Evolutionary conservation across 2,888 invertebrate species (phyloP).

Genomic region (Amiota communis): DNA sequence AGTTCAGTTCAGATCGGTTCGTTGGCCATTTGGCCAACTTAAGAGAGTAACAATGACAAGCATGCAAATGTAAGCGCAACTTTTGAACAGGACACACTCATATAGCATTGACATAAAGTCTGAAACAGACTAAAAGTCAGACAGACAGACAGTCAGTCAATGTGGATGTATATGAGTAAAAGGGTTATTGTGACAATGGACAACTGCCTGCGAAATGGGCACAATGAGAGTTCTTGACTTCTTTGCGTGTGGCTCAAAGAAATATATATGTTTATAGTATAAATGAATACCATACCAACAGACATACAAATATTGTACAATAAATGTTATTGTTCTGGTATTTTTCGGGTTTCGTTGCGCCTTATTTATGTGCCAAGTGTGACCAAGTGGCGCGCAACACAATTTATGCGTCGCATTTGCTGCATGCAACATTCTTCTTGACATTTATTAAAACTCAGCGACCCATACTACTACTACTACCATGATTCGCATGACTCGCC

Average conservation of each 20-base stretch:
- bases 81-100: conserved; percentile 21
- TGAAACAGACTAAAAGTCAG: not conserved
- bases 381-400: not conserved
- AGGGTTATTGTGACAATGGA: conserved; percentile 3
- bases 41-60: conserved; percentile 9
- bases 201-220: conserved; percentile 15
- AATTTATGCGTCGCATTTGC: conserved; percentile 21
- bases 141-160: not conserved
- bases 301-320: too few species aligned
- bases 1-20: too few species aligned
- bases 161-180: not conserved
- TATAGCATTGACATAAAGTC: conserved; percentile 3
- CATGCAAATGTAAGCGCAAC: conserved; percentile 27
- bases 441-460: conserved; percentile 1
- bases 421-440: conserved; percentile 18
- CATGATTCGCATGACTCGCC: too few species aligned
- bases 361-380: conserved; percentile 17
- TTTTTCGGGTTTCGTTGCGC: not conserved
- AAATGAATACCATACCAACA: too few species aligned
- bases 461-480: not conserved
- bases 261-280: too few species aligned
- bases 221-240: conserved; percentile 22
- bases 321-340: not conserved
- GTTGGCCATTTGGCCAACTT: too few species aligned
- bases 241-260: not conserved